Conservation (phyloP, 2,797 vertebrate species). For the Lagorchestes hirsutus region DNA sequence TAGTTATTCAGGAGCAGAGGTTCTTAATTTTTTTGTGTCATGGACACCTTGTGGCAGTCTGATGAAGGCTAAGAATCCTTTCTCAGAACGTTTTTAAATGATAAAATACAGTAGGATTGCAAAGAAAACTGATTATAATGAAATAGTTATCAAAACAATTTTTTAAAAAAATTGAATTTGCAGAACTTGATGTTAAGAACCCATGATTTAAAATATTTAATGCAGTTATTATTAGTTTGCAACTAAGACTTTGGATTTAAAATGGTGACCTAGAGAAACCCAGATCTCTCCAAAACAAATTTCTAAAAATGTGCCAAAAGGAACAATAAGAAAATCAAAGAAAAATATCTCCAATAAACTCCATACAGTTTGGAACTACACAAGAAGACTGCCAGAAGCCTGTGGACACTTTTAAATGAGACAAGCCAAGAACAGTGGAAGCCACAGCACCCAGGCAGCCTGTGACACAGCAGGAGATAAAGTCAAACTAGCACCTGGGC, state of each 20-base stretch:
- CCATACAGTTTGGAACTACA: neutral
- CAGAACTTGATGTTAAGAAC: neutral
- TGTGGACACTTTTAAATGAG: too few species aligned
- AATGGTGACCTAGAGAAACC: neutral
- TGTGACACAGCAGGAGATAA: neutral
- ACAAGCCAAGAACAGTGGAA: neutral
- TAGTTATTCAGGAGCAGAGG: neutral
- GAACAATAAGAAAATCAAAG: neutral
- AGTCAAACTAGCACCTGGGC: neutral
- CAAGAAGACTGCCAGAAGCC: neutral
- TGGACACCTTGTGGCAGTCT: neutral
- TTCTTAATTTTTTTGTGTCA: neutral
- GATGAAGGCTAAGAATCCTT: neutral
- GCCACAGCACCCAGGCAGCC: neutral
- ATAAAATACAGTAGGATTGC: neutral
- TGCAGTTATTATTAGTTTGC: neutral
- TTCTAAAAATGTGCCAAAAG: neutral
- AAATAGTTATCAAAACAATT: neutral
- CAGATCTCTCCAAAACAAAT: neutral
- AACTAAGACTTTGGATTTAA: neutral
- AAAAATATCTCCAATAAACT: neutral
- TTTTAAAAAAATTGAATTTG: neutral
- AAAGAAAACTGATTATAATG: neutral
- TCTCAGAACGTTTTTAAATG: neutral
- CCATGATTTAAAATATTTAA: neutral